Conservation (phyloP, 2,797 vertebrate species). For the Pseudotriccus pelzelni region DNA sequence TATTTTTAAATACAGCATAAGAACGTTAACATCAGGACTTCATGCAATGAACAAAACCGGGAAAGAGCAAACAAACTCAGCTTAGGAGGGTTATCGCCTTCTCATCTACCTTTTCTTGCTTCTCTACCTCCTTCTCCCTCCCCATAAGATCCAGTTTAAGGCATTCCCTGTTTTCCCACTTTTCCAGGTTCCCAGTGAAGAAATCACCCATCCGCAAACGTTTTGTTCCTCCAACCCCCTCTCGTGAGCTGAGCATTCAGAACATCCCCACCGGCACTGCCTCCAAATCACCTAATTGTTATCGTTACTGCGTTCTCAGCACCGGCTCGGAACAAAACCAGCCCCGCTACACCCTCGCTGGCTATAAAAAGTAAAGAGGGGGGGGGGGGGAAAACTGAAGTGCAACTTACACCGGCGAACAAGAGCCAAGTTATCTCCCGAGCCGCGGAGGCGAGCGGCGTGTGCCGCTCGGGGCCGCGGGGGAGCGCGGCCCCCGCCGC, state of each 20-base stretch:
- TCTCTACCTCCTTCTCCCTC: background rate
- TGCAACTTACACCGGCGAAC: background rate
- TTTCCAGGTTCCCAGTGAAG: background rate
- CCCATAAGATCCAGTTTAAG: background rate
- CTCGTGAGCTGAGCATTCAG: background rate
- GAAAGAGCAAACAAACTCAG: background rate
- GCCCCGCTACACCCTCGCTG: background rate
- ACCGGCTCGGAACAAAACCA: background rate
- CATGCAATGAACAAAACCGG: background rate
- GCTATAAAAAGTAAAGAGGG: background rate
- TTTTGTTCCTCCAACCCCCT: background rate
- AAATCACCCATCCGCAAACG: constrained; percentile 13
- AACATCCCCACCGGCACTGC: constrained; percentile 41
- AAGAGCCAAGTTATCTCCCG: background rate
- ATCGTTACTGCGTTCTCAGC: background rate
- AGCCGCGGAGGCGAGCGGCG: background rate
- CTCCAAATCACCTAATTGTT: constrained; percentile 47
- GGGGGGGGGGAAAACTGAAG: background rate
- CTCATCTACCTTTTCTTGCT: background rate
- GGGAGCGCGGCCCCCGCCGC: background rate
- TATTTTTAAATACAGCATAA: background rate
- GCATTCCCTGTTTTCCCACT: constrained; percentile 10
- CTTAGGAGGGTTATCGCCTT: background rate
- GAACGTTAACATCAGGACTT: background rate
- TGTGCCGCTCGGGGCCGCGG: background rate